A percentile compares a stretch with the other conserved stretches of the same genome.
phyloP scores from a whole-genome alignment of 2,888 invertebrate species.

The Polydesmus complanatus region DNA sequence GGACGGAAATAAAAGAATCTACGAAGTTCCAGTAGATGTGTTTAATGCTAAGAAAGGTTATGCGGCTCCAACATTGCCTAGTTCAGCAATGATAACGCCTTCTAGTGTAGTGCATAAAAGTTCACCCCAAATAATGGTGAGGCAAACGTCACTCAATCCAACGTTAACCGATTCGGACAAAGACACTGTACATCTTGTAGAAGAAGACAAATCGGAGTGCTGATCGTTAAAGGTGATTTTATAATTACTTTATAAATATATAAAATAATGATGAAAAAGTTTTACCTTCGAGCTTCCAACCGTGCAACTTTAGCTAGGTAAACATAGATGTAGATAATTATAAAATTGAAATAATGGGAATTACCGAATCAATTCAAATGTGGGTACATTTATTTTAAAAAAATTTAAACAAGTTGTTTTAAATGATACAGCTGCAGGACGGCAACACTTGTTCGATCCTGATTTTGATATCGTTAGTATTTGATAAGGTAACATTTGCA shows the following conservation, averaged over 20 bases:
- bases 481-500: too few species aligned
- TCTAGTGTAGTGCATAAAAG: slow-evolving; percentile 66
- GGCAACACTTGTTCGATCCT: too few species aligned
- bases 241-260: not conserved
- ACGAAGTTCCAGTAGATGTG: slow-evolving; percentile 23
- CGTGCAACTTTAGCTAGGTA: not conserved
- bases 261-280: not conserved
- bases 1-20: slow-evolving; percentile 22
- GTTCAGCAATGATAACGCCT: slow-evolving; percentile 64
- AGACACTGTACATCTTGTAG: slow-evolving; percentile 79
- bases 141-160: slow-evolving; percentile 69
- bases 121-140: slow-evolving; percentile 54
- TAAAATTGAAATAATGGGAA: not conserved
- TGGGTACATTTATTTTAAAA: too few species aligned
- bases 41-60: slow-evolving; percentile 17
- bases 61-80: slow-evolving; percentile 35
- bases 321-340: not conserved
- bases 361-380: too few species aligned
- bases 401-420: too few species aligned
- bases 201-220: slow-evolving; percentile 46
- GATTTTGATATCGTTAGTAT: too few species aligned
- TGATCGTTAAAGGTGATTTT: slow-evolving; percentile 15
- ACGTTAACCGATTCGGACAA: slow-evolving; percentile 69
- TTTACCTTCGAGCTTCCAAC: not conserved
- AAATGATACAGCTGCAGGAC: not conserved